phyloP scores from a whole-genome alignment of 2,113 vertebrate genomes.

The Siniperca chuatsi region DNA sequence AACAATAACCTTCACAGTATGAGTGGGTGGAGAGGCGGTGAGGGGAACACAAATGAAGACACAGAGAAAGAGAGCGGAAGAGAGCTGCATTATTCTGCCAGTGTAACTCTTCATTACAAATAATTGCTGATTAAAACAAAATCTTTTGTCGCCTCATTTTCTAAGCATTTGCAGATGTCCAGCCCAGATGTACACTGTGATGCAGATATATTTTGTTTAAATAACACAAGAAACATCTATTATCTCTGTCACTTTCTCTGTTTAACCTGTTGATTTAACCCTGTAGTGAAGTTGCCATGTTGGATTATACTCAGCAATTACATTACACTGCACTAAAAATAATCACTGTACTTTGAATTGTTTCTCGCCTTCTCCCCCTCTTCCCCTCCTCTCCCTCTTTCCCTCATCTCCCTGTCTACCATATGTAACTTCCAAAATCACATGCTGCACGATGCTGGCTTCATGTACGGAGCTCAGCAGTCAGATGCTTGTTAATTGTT shows the following conservation, averaged over 20 bases:
- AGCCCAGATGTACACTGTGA: neutral
- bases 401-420: neutral
- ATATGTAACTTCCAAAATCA: constrained; percentile 49
- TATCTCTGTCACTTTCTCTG: neutral
- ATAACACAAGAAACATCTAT: neutral
- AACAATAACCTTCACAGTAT: constrained; percentile 57
- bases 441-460: constrained; percentile 59
- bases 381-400: neutral
- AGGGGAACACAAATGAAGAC: constrained; percentile 26
- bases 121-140: constrained; percentile 16
- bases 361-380: neutral
- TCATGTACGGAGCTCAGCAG: constrained; percentile 67
- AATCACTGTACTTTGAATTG: neutral
- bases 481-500: constrained; percentile 74
- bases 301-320: constrained; percentile 51
- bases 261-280: constrained; percentile 74
- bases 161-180: neutral
- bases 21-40: constrained; percentile 14
- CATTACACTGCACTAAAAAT: neutral
- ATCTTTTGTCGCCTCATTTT: neutral
- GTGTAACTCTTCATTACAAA: constrained; percentile 27
- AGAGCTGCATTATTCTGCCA: constrained; percentile 10
- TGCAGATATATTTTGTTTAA: neutral
- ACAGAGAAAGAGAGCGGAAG: neutral
- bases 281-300: constrained; percentile 55